Evolutionary conservation across 2,888 invertebrate species (phyloP), one percentile per base, ranked within the genome.

Genomic region (Apamea sordens): DNA sequence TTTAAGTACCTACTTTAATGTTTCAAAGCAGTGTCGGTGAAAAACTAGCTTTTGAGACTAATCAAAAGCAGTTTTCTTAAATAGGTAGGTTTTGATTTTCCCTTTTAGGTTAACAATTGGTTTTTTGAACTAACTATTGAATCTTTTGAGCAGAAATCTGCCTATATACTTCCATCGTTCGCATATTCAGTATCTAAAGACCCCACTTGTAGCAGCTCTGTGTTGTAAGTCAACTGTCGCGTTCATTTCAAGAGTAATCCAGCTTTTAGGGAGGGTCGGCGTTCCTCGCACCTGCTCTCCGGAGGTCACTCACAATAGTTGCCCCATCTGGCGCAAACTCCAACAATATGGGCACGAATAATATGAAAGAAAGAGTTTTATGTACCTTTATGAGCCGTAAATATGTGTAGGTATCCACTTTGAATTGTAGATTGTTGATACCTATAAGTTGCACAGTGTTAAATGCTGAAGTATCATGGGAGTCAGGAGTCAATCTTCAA

Each of bases 281-380:
- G 79, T 88, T 83, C 59, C 69, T 71, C 79, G 70, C 88, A 88
- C 88, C 88, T 88, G 88, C 18, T 76, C 85, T 72, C 73, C 73
- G 53, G 61, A 85, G 87, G 83, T 85, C 80, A 83, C 78, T 80
- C 71, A 72, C 80, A 75, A 81, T 77, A 75, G 77, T 83, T 24
- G 44, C 28, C 21, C 70, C 85, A 88, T 80, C 84, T 88, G 85
- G 73, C 72, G 61, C 79, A 32, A 73, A 71, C 61, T 67, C 68
- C 77, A 65, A 71, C 64, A 59, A 75, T 86, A 77, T 67, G 28
- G 67, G 56, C 63, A 24, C 50, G 72, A 72, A 86, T 73, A 80
- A 75, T 73, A 86, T 67, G n/a, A 15, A 47, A 36, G 10, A 76
- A 56, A 67, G 41, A 68, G 15, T 61, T 73, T 76, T 75, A 53